Conservation (phyloP, 2,113 vertebrate genomes). For the Muntiacus reevesi region DNA sequence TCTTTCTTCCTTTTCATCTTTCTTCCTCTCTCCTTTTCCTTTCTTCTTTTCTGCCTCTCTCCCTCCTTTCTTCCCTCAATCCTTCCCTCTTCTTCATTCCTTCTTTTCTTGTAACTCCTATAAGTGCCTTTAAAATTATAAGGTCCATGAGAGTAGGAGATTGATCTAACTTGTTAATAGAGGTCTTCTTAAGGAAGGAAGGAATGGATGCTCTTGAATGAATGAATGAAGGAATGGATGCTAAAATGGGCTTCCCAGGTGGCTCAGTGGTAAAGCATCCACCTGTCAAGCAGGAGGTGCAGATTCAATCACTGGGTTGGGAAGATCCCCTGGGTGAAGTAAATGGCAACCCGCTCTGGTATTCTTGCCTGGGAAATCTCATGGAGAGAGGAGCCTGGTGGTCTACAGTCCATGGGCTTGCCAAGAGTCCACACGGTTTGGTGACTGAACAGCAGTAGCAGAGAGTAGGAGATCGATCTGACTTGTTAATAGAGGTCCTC, state of each 20-base stretch:
- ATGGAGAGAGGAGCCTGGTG: neutral
- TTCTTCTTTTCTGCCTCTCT: neutral
- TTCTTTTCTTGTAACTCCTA: neutral
- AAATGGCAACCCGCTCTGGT: neutral
- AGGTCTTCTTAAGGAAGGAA: neutral
- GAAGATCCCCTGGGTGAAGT: neutral
- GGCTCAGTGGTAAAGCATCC: neutral
- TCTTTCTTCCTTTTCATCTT: neutral
- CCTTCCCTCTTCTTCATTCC: neutral
- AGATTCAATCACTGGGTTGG: neutral
- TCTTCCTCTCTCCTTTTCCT: neutral
- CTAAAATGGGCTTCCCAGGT: neutral
- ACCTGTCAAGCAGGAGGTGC: neutral
- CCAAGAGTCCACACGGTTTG: neutral
- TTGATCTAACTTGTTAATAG: neutral
- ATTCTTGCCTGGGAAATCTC: neutral
- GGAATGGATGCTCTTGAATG: neutral
- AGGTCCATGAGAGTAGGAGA: neutral
- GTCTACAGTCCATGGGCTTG: neutral
- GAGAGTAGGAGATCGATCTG: neutral
- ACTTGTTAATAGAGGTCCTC: neutral
- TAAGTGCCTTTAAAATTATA: neutral
- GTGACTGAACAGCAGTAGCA: neutral
- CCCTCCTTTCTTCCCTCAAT: neutral
- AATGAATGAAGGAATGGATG: neutral